Percentiles rank a stretch among this genome's conserved stretches.
Conservation (phyloP, 35 echinoderm and acorn worm species). For the Diadema setosum region DNA sequence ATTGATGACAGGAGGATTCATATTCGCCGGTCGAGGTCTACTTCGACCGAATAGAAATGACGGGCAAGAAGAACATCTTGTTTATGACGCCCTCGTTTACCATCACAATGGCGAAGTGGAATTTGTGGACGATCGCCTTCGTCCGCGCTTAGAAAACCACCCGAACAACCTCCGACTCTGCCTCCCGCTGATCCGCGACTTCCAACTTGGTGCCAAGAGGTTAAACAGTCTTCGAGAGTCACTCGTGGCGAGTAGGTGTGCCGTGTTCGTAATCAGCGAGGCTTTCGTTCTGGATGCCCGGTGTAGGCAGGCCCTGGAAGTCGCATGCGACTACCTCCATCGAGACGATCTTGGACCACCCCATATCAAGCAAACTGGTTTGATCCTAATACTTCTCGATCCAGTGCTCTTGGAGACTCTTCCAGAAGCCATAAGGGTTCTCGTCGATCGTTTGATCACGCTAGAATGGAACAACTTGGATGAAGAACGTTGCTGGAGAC, state of each 20-base stretch:
- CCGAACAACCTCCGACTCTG: background rate
- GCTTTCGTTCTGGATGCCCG: background rate
- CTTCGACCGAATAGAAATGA: background rate
- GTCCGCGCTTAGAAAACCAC: background rate
- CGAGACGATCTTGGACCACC: slow-evolving; percentile 1
- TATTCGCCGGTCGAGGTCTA: background rate
- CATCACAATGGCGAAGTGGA: background rate
- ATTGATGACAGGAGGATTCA: background rate
- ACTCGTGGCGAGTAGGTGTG: background rate
- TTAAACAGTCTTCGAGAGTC: slow-evolving; percentile 1
- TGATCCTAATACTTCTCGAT: background rate
- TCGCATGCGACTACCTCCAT: background rate
- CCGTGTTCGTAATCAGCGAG: slow-evolving; percentile 8
- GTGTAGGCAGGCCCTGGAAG: background rate
- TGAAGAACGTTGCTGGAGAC: slow-evolving; percentile 9
- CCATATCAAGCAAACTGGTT: background rate
- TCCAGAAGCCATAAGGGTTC: background rate
- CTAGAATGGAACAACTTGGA: background rate
- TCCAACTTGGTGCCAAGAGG: background rate
- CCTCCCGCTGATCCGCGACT: background rate
- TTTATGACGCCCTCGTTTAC: slow-evolving; percentile 7
- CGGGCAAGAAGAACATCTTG: background rate
- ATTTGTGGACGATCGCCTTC: background rate
- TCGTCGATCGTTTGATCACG: slow-evolving; percentile 1
- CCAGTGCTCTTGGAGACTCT: background rate